These are phyloP conservation scores for Cuculus canorus DNA, from an alignment of 2,797 vertebrate species.

Conservation along the genomic window DNA sequence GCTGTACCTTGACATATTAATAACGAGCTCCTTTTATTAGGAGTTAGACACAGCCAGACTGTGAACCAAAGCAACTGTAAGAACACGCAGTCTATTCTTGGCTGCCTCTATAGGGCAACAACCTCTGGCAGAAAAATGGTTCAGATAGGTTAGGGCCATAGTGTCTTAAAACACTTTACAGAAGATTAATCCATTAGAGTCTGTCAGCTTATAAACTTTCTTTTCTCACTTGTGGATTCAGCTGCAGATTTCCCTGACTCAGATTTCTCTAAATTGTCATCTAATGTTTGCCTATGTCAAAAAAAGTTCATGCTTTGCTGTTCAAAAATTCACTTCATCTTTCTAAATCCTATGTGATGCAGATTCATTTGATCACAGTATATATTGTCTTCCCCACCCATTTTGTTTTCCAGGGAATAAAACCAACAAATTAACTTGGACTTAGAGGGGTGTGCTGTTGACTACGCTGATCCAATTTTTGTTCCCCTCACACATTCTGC, in stretches of 20 bases:
- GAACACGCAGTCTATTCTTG: neutral
- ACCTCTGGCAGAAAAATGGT: neutral
- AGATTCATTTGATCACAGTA: neutral
- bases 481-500: accelerated
- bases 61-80: neutral
- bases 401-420: neutral
- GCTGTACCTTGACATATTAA: neutral
- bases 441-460: neutral
- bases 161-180: neutral
- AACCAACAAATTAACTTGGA: neutral
- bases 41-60: neutral
- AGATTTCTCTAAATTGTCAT: neutral
- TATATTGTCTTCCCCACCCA: neutral
- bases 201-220: neutral
- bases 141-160: neutral
- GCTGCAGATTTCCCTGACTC: neutral
- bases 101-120: neutral
- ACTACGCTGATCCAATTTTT: neutral
- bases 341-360: neutral
- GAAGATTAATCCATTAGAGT: neutral
- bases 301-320: neutral
- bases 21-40: neutral
- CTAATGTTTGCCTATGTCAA: neutral
- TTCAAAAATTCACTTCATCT: neutral
- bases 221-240: neutral